A percentile compares a stretch with the other conserved stretches of the same genome.
Conservation (phyloP, 2,888 invertebrate species). For the Cerastis rubricosa region DNA sequence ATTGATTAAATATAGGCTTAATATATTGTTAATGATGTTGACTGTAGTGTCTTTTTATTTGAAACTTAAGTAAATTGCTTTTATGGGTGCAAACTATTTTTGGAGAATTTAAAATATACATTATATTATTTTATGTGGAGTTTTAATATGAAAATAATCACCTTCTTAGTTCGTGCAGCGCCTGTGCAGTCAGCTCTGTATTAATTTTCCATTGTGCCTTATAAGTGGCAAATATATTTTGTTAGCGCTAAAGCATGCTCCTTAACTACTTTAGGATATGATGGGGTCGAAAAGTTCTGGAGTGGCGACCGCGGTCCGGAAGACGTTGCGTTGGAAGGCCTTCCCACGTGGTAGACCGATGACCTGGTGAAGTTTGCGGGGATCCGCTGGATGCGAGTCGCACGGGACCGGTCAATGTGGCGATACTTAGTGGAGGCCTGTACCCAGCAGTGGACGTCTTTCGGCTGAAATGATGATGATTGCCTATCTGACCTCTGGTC, state of each 20-base stretch:
- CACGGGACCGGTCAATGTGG: no score
- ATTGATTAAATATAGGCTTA: slow-evolving; percentile 7
- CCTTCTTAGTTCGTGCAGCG: background rate
- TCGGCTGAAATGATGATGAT: no score
- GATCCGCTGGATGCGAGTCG: no score
- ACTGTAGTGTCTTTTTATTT: slow-evolving; percentile 36
- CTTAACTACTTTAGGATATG: background rate
- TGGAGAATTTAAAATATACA: slow-evolving; percentile 55
- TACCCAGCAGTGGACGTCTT: no score
- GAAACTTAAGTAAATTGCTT: slow-evolving; percentile 42
- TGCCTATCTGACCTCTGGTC: no score
- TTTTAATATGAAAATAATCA: slow-evolving; percentile 29
- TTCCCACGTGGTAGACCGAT: no score
- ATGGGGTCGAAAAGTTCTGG: no score
- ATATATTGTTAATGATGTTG: slow-evolving; percentile 19
- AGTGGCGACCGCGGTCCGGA: no score
- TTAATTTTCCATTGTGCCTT: background rate
- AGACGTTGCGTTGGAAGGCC: no score
- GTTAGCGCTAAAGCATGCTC: background rate
- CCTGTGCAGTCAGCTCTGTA: background rate
- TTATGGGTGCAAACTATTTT: slow-evolving; percentile 55
- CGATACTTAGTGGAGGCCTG: no score
- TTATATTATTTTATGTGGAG: slow-evolving; percentile 14
- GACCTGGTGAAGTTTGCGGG: no score
- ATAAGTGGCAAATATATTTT: background rate